Percentiles rank a stretch among this genome's conserved stretches.
Conservation (phyloP, 35 echinoderm and acorn worm species). For the Patiria miniata region DNA sequence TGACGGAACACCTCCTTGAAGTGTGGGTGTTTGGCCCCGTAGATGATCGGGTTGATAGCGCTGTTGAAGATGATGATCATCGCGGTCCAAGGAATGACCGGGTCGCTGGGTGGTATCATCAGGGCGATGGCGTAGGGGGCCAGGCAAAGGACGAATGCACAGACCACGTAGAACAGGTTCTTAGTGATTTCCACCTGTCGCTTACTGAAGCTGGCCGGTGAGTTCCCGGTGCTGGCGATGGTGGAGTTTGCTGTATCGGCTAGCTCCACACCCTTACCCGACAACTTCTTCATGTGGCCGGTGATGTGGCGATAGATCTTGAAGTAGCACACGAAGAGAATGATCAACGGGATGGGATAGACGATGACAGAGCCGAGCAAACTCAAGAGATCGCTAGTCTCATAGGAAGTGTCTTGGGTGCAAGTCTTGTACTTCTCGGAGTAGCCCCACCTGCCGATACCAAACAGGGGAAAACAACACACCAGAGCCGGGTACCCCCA, state of each 20-base stretch:
- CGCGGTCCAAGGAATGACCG: constrained; percentile 56
- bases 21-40: no score
- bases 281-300: constrained; percentile 14
- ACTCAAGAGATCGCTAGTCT: not conserved
- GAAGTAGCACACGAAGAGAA: constrained; percentile 39
- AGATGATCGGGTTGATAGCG: no score
- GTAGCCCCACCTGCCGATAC: constrained; percentile 59
- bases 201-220: not conserved
- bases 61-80: constrained; percentile 49
- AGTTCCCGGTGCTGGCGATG: constrained; percentile 6
- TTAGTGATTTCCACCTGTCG: no score
- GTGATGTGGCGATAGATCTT: constrained; percentile 42
- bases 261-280: not conserved
- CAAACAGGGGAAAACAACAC: constrained; percentile 41
- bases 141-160: no score
- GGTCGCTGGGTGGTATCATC: no score
- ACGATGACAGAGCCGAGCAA: constrained; percentile 25
- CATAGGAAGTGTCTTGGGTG: constrained; percentile 32
- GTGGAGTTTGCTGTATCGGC: not conserved
- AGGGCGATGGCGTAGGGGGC: not conserved
- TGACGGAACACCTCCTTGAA: no score
- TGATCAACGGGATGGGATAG: constrained; percentile 16
- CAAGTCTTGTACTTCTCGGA: constrained; percentile 45
- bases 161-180: no score
- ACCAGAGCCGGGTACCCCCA: constrained; percentile 53